Base-by-base conservation (phyloP, 2,113 vertebrate genomes). In the Fulmarus glacialis region DNA sequence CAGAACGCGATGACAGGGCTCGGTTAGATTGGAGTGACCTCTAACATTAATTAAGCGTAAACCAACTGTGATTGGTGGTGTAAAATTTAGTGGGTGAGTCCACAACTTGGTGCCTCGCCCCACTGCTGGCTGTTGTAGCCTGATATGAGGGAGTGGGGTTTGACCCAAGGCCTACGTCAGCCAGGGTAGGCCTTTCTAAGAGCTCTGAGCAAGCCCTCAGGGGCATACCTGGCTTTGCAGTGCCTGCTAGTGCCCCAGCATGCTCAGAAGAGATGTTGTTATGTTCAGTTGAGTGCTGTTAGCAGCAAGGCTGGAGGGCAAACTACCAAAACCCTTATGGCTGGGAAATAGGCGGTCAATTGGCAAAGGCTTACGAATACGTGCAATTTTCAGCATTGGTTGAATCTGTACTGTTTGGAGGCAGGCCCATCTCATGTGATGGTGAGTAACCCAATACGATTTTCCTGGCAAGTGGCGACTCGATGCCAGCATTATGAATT, bases 251-350 rank as follows among this genome's bases (percentile, higher is more conserved):
- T 95, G 81, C 19, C 77, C 43, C 59, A 53, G 68, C 90, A 94
- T 26, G 82, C 79, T 91, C 66, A 43, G 72, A 81, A 73, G 53
- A 47, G 47, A 7, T 15, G 62, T 55, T 89, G 38, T 79, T 91
- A 24, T 60, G 59, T 93, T 96, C 75, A 43, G 42, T 24, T 82
- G 45, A 79, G 40, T 66, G 62, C 55, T 77, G 43, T 90, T 84
- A 89, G 72, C 71, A 94, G 82, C 63, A 62, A 71, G 79, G 70
- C 85, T 91, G 64, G 60, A 87, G 47, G 82, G 90, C 82, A 93
- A 94, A 24, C 79, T 90, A 91, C 79, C 79, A 79, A 82, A 89
- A 27, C 30, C 60, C 81, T 87, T 12, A 48, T 66, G 72, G 72
- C 90, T 89, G 66, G 43, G 82, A 92, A 93, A 63, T 9, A 82